A percentile compares a stretch with the other conserved stretches of the same genome.
Evolutionary conservation across 1,140 invertebrate species (phyloP).

Genomic region (Lordiphosa mommai): DNA sequence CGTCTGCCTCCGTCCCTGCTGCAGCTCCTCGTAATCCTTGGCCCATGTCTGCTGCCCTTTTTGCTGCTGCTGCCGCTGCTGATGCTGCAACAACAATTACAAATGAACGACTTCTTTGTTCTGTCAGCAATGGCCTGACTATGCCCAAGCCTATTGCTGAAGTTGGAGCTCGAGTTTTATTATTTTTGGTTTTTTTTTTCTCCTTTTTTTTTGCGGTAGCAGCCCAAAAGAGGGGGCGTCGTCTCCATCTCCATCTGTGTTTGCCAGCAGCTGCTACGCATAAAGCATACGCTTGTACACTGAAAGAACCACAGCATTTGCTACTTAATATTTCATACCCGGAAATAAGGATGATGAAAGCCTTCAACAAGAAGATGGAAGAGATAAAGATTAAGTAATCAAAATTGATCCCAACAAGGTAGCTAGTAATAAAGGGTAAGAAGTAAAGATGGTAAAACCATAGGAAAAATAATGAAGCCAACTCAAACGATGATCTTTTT

Average conservation of each 20-base stretch:
- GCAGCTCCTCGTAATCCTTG: slow-evolving; percentile 49
- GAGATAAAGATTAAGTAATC: too few species aligned
- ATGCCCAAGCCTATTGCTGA: slow-evolving; percentile 21
- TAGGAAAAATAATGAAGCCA: too few species aligned
- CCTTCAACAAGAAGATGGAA: too few species aligned
- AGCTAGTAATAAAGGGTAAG: not conserved
- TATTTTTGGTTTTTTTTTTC: too few species aligned
- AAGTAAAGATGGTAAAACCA: not conserved
- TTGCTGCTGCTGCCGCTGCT: slow-evolving; percentile 47
- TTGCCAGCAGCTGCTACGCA: slow-evolving; percentile 67
- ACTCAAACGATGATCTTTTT: too few species aligned
- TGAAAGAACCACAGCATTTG: slow-evolving; percentile 2
- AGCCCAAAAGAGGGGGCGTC: slow-evolving; percentile 68
- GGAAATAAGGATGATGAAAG: too few species aligned
- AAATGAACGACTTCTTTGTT: slow-evolving; percentile 79
- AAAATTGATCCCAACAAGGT: too few species aligned
- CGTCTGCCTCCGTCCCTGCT: slow-evolving; percentile 28
- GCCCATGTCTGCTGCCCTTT: slow-evolving; percentile 43
- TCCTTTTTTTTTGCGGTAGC: slow-evolving; percentile 50
- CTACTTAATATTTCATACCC: too few species aligned
- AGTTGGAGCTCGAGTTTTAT: slow-evolving; percentile 17
- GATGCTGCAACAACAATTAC: slow-evolving; percentile 66
- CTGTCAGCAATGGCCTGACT: slow-evolving; percentile 57
- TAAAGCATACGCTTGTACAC: slow-evolving; percentile 54
- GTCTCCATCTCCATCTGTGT: slow-evolving; percentile 49